Conservation (phyloP, 2,888 invertebrate species). For the Leptinotarsa peninsularis region DNA sequence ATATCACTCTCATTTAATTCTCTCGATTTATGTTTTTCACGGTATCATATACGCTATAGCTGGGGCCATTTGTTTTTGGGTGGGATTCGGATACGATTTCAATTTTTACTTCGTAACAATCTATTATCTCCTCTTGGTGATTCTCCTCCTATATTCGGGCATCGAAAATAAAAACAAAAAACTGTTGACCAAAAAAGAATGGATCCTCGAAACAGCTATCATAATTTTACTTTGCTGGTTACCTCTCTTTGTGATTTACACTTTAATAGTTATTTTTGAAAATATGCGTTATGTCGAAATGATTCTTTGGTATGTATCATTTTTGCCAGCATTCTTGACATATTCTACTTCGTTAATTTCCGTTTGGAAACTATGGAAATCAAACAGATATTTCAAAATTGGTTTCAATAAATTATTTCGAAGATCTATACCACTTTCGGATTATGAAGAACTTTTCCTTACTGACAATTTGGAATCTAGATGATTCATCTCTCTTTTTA, state of each 20-base stretch:
- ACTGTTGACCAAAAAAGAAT: slow-evolving; percentile 28
- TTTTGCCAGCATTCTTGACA: slow-evolving; percentile 43
- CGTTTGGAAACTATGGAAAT: slow-evolving; percentile 37
- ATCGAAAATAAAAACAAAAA: slow-evolving; percentile 27
- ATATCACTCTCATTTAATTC: slow-evolving; percentile 40
- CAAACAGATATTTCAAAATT: slow-evolving; percentile 37
- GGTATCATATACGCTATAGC: slow-evolving; percentile 42
- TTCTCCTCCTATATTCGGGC: slow-evolving; percentile 30
- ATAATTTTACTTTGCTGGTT: slow-evolving; percentile 36
- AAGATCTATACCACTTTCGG: slow-evolving; percentile 29
- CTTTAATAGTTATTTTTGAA: slow-evolving; percentile 35
- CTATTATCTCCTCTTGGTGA: slow-evolving; percentile 34
- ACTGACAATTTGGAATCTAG: slow-evolving; percentile 26
- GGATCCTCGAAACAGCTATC: slow-evolving; percentile 33
- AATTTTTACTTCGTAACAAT: slow-evolving; percentile 41
- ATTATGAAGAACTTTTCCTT: slow-evolving; percentile 41
- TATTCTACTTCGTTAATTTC: slow-evolving; percentile 37
- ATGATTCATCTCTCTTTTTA: not conserved
- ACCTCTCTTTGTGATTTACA: slow-evolving; percentile 41
- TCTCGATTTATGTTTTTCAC: slow-evolving; percentile 44
- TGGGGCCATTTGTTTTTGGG: slow-evolving; percentile 43
- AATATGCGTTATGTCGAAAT: slow-evolving; percentile 26
- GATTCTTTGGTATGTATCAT: slow-evolving; percentile 42
- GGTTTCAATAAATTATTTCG: slow-evolving; percentile 42
- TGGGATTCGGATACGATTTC: slow-evolving; percentile 35